A percentile compares a stretch with the other conserved stretches of the same genome.
These are phyloP conservation scores for Sparus aurata DNA, from an alignment of 2,797 vertebrate species.

Conservation along the genomic window DNA sequence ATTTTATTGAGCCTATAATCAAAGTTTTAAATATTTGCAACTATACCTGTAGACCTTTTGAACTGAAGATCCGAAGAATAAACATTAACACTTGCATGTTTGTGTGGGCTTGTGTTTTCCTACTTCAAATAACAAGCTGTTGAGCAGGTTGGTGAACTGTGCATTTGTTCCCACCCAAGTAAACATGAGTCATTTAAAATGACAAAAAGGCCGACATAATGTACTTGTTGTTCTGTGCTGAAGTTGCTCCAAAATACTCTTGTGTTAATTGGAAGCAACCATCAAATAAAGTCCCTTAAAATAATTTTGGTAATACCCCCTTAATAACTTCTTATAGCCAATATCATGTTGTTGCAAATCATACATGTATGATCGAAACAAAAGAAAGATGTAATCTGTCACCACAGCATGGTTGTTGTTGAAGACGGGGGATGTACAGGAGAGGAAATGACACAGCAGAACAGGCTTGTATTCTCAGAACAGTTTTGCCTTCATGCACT, in stretches of 20 bases:
- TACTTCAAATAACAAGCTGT: slow-evolving; percentile 21
- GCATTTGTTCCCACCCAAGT: slow-evolving; percentile 14
- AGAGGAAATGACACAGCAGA: slow-evolving; percentile 63
- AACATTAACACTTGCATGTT: neutral
- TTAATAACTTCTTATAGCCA: neutral
- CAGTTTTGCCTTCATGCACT: neutral
- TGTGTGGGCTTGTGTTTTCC: neutral
- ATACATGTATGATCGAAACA: neutral
- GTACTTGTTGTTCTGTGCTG: neutral
- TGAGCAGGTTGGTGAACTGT: neutral
- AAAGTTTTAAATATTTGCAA: neutral
- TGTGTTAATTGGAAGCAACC: neutral
- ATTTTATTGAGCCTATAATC: neutral
- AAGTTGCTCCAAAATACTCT: neutral
- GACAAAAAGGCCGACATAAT: neutral
- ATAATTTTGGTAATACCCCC: slow-evolving; percentile 4
- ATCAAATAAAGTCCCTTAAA: neutral
- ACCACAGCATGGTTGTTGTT: slow-evolving; percentile 10
- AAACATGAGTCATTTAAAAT: neutral
- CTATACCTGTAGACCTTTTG: neutral
- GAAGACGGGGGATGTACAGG: slow-evolving; percentile 38
- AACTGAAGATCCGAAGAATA: slow-evolving; percentile 1
- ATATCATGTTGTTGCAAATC: neutral
- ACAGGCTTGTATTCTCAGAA: slow-evolving; percentile 35
- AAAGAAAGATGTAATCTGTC: neutral